These are phyloP conservation scores for Bilobella aurantiaca DNA, from an alignment of 1,140 invertebrate genomes.

Conservation along the genomic window DNA sequence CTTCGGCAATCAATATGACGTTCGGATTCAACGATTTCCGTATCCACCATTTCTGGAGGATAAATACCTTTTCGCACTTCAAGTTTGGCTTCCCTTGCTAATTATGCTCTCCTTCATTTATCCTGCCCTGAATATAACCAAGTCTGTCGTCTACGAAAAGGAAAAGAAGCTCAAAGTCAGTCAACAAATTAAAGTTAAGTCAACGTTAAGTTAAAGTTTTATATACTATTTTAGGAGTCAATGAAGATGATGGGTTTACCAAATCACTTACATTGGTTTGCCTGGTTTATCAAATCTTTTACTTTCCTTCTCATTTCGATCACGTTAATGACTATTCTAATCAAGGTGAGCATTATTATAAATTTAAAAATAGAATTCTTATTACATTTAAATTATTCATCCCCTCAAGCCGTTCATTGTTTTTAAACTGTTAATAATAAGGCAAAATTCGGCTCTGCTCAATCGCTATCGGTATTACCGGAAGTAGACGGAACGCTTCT, in stretches of 20 bases:
- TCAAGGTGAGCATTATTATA: conserved; percentile 21
- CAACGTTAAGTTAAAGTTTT: neutral
- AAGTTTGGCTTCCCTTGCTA: conserved; percentile 61
- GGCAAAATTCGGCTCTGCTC: neutral
- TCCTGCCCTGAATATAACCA: conserved; percentile 66
- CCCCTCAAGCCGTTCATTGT: no score
- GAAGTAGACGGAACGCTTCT: conserved; percentile 48
- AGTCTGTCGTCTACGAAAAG: conserved; percentile 49
- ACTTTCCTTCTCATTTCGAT: conserved; percentile 52
- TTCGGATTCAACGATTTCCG: conserved; percentile 55
- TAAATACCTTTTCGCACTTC: conserved; percentile 53
- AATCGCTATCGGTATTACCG: conserved; percentile 42
- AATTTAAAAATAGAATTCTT: no score
- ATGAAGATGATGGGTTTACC: conserved; percentile 81
- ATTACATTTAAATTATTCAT: no score
- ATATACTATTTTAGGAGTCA: conserved; percentile 53
- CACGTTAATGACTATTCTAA: conserved; percentile 21
- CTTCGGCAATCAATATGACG: conserved; percentile 18
- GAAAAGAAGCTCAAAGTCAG: conserved; percentile 46
- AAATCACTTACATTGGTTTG: conserved; percentile 70
- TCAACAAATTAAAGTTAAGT: neutral
- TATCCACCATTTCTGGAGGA: conserved; percentile 63
- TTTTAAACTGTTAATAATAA: neutral
- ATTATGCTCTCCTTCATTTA: conserved; percentile 68
- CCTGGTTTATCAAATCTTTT: conserved; percentile 70